Percentiles rank a stretch among this genome's conserved stretches.
phyloP scores from a whole-genome alignment of 2,113 vertebrate genomes.

The Tragelaphus scriptus region DNA sequence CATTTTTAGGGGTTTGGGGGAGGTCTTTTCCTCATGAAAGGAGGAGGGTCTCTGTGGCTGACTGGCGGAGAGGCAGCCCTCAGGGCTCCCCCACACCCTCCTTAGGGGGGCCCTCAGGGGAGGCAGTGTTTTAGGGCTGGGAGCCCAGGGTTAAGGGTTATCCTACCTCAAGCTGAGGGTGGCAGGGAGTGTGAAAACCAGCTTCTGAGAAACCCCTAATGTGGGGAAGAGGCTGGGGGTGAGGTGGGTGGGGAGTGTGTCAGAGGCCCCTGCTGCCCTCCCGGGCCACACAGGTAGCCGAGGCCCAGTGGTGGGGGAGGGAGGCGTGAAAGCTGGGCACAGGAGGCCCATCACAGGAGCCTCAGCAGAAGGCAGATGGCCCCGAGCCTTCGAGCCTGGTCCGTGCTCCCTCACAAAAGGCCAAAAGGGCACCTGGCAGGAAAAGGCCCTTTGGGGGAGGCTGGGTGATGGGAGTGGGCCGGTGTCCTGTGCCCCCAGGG shows the following conservation, averaged over 20 bases:
- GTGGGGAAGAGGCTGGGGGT: slow-evolving; percentile 25
- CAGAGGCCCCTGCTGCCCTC: not conserved
- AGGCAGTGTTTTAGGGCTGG: slow-evolving; percentile 74
- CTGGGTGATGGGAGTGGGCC: not conserved
- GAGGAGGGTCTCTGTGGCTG: slow-evolving; percentile 72
- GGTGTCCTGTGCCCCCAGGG: slow-evolving; percentile 23
- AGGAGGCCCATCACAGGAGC: not conserved
- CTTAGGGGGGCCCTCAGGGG: slow-evolving; percentile 82
- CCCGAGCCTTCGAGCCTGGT: not conserved
- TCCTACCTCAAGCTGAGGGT: slow-evolving; percentile 76
- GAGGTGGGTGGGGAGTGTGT: not conserved
- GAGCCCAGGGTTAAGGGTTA: slow-evolving; percentile 60
- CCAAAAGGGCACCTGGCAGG: slow-evolving; percentile 53
- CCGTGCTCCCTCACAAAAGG: slow-evolving; percentile 58
- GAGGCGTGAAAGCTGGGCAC: not conserved
- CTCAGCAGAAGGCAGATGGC: slow-evolving; percentile 57
- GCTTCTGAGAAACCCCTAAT: not conserved
- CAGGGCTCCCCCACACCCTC: slow-evolving; percentile 81
- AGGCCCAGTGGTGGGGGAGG: not conserved
- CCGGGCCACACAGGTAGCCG: not conserved
- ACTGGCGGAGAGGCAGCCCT: slow-evolving; percentile 79
- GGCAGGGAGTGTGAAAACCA: not conserved
- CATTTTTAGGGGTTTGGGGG: slow-evolving; percentile 65
- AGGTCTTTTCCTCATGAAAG: slow-evolving; percentile 65
- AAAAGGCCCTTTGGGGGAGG: slow-evolving; percentile 30